Base-by-base conservation (phyloP, 2,888 invertebrate species). In the Pammene fasciana region DNA sequence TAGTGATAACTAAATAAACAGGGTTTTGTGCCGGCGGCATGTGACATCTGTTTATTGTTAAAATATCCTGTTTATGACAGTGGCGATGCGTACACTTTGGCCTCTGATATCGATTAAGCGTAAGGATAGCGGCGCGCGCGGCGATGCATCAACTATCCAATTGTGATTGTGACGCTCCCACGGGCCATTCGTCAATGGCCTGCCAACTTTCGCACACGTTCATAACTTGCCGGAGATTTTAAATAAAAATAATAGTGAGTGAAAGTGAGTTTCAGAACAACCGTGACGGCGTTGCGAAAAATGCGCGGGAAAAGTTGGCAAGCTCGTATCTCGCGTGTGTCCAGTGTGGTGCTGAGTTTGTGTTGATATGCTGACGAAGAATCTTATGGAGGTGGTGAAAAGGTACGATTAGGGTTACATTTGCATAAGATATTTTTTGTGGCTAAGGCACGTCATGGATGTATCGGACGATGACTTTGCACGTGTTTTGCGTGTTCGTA, bases 131-230 rank as follows among this genome's bases (percentile, higher is more conserved):
- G 38, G 52, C 43, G 41, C 52, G 60, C 61, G 56, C 55, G 50
- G 71, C 75, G 74, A 61, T 65, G 65, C 59, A 16, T 57, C 56
- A 62, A 68, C 74, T 71, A 75, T 72, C 70, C 83, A 78, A 85
- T 86, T 87, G 86, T n/a, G n/a, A n/a, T 86, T 77, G 65, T 46
- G 68, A 81, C 80, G 81, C 71, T 61, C 78, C 70, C 74, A 64
- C 79, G 75, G 77, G 73, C 75, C 82, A 81, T 78, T 81, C 80
- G 79, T 79, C 83, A 82, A 83, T 79, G 79, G 80, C 75, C 74
- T 75, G 84, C 81, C 83, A 82, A 85, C 87, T 86, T 88, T 88
- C 84, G 86, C 79, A 81, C 83, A 78, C 85, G 87, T 78, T 74
- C 73, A 38, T 48, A 78, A 71, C 62, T 73, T 72, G 67, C 65